Base-by-base conservation (phyloP, 2,797 vertebrate species). In the Aphelocoma californica region DNA sequence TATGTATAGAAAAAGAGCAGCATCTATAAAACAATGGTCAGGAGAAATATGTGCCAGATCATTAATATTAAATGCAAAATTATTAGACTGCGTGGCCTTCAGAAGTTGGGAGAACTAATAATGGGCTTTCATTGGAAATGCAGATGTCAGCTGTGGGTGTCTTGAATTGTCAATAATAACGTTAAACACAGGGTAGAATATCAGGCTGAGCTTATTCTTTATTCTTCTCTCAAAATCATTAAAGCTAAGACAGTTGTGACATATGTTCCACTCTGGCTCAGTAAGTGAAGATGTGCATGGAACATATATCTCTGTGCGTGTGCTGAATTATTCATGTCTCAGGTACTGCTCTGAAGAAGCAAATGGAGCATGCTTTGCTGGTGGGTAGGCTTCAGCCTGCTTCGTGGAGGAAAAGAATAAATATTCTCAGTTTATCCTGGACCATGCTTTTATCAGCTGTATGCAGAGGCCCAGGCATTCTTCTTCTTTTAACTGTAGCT, bases 111-210 rank as follows among this genome's bases (percentile, higher is more conserved):
- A 57, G 86, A 90, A 53, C 79, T 95, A 93, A 94, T 95, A 86
- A 94, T 78, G 88, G 88, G 79, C 78, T 97, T 96, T 81, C 31
- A 14, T 64, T 96, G 86, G 81, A 89, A 96, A 95, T 96, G 94
- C 96, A 97, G 93, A 96, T 97, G 96, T 97, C 96, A 96, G 93
- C 93, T 96, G 93, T 81, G 94, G 61, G 66, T 93, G 86, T 88
- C 92, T 93, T 93, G 92, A 92, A 88, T 96, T 93, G 91, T 96
- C 95, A 96, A 57, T 92, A 95, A 90, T 92, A 90, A 72, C 10
- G 24, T 81, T 96, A 95, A 96, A 93, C 89, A 93, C 60, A 81
- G 93, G 77, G 90, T 96, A 92, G 95, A 93, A 75, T 97, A 95
- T 95, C 91, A 96, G 91, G 45, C 81, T 81, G 61, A 81, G 71